A percentile compares a stretch with the other conserved stretches of the same genome.
These are phyloP conservation scores for Ia io DNA, from an alignment of 2,113 vertebrate genomes.

Conservation along the genomic window DNA sequence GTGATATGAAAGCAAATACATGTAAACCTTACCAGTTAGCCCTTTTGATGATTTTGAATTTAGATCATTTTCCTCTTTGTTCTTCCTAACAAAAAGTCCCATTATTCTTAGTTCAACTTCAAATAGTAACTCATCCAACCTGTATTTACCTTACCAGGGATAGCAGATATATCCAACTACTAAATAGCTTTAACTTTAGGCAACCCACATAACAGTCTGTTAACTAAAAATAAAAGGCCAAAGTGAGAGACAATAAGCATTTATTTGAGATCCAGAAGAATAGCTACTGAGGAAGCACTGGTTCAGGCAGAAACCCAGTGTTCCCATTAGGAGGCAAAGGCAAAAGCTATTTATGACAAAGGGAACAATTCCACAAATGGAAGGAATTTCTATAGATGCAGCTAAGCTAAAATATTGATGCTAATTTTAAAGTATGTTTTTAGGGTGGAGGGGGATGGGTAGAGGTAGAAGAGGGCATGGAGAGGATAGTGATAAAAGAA, in stretches of 20 bases:
- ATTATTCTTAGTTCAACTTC: constrained; percentile 12
- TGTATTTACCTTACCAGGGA: constrained; percentile 1
- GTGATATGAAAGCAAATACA: not conserved
- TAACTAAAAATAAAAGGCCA: not conserved
- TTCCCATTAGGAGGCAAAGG: not conserved
- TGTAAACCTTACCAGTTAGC: not conserved
- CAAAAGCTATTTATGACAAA: not conserved
- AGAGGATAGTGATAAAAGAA: no score
- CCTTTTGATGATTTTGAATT: not conserved
- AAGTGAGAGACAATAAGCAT: not conserved
- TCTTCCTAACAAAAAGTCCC: not conserved
- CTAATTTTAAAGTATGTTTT: not conserved
- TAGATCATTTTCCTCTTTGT: not conserved
- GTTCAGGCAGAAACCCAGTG: not conserved
- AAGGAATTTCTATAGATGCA: not conserved
- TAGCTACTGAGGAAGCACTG: not conserved
- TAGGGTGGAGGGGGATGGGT: no score
- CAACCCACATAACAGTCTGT: not conserved
- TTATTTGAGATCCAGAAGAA: not conserved
- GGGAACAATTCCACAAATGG: not conserved
- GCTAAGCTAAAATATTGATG: not conserved
- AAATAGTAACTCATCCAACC: not conserved
- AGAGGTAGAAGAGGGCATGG: no score
- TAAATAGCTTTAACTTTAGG: not conserved
- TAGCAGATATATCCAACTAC: not conserved